These are phyloP conservation scores for Chelidonichthys spinosus DNA, from an alignment of 2,797 vertebrate species.

Conservation along the genomic window DNA sequence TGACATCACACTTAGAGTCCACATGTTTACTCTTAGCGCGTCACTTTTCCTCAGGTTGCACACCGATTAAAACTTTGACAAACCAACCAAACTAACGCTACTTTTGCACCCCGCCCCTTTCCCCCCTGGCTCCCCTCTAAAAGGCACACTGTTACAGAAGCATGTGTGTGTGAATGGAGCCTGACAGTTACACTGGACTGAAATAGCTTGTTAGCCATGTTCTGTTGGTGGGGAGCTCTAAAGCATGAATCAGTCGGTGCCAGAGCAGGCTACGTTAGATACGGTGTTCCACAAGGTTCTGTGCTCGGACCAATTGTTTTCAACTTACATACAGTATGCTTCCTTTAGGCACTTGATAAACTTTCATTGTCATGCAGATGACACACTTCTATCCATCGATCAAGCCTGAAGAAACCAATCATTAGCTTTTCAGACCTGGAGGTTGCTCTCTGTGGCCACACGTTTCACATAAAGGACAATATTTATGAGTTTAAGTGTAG, in stretches of 20 bases:
- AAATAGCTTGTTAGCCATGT: background rate
- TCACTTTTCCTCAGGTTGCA: slow-evolving; percentile 43
- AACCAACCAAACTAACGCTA: slow-evolving; percentile 2
- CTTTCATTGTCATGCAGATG: background rate
- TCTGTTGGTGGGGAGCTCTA: background rate
- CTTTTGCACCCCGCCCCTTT: slow-evolving; percentile 10
- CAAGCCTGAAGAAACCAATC: too few relatives aligned
- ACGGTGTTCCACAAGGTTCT: too few relatives aligned
- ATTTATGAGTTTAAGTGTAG: background rate
- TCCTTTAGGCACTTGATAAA: too few relatives aligned
- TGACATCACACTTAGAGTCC: slow-evolving; percentile 66
- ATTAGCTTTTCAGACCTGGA: too few relatives aligned
- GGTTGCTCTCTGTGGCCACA: background rate
- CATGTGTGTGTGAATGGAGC: background rate
- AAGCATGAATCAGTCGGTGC: background rate
- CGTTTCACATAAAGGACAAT: background rate
- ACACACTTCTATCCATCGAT: too few relatives aligned
- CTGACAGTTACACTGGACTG: background rate
- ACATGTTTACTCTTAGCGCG: slow-evolving; percentile 64
- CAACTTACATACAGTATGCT: too few relatives aligned
- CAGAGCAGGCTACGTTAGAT: background rate
- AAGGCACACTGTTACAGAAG: background rate
- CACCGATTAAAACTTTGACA: slow-evolving; percentile 26
- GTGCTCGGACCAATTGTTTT: too few relatives aligned
- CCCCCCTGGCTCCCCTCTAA: background rate